A percentile compares a stretch with the other conserved stretches of the same genome.
These are phyloP conservation scores for Hippocampus kuda DNA, from an alignment of 2,797 vertebrate genomes.

Conservation along the genomic window DNA sequence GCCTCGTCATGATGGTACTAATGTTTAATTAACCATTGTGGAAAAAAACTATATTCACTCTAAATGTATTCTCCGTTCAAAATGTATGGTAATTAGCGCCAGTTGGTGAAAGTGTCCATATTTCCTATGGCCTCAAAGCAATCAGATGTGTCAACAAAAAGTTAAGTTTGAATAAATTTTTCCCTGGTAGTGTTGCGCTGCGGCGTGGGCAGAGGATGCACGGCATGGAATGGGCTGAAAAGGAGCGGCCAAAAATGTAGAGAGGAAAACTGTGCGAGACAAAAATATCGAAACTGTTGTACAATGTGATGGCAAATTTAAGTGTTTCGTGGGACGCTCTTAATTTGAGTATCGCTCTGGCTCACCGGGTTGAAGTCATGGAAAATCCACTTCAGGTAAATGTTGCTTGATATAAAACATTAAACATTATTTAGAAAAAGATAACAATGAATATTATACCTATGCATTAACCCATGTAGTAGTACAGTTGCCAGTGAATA, in stretches of 20 bases:
- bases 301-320: conserved; percentile 48
- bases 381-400: conserved; percentile 52
- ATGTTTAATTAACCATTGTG: background rate
- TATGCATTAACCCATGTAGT: too few relatives aligned
- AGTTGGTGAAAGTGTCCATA: fast-evolving
- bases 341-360: conserved; percentile 7
- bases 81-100: background rate
- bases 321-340: conserved; percentile 9
- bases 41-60: background rate
- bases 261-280: background rate
- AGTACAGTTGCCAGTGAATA: too few relatives aligned
- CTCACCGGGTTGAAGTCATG: conserved; percentile 36
- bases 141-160: conserved; percentile 7
- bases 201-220: conserved; percentile 17
- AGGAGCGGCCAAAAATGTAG: conserved; percentile 23
- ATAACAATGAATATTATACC: background rate
- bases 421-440: background rate
- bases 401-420: background rate
- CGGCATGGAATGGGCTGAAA: conserved; percentile 22
- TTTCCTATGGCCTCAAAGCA: conserved; percentile 16
- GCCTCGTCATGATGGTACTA: background rate
- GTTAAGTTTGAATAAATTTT: conserved; percentile 21
- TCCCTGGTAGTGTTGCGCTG: conserved; percentile 3
- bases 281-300: background rate
- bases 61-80: background rate